Evolutionary conservation across 2,888 invertebrate genomes (phyloP).

Genomic region (Scotopteryx bipunctaria): DNA sequence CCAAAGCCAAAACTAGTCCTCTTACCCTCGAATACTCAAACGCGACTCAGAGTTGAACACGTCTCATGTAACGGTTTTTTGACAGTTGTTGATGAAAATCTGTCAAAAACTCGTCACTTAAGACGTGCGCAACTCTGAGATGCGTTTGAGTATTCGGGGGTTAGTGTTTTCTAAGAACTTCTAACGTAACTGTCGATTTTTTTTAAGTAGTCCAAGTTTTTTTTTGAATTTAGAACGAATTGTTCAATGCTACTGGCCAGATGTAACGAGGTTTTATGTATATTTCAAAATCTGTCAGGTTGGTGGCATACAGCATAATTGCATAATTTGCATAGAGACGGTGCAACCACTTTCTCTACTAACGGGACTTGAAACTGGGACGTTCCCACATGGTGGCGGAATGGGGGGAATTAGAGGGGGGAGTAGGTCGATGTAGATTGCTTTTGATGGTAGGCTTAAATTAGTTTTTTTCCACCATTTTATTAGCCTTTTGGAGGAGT

Average conservation of each 20-base stretch:
- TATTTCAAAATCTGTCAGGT: constrained; percentile 37
- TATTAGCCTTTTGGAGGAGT: too few relatives aligned
- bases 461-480: too few relatives aligned
- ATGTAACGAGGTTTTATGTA: constrained; percentile 15
- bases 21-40: too few relatives aligned
- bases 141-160: too few relatives aligned
- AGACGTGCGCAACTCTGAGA: too few relatives aligned
- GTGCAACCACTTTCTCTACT: constrained; percentile 76
- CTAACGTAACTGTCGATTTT: background rate
- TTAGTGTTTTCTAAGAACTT: too few relatives aligned
- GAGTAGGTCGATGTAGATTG: constrained; percentile 36
- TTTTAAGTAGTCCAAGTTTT: too few relatives aligned
- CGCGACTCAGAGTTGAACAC: too few relatives aligned
- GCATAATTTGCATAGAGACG: constrained; percentile 78
- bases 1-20: too few relatives aligned
- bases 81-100: too few relatives aligned
- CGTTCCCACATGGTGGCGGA: constrained; percentile 36
- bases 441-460: constrained; percentile 15
- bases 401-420: constrained; percentile 26
- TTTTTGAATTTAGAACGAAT: background rate
- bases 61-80: too few relatives aligned
- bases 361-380: constrained; percentile 74
- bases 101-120: too few relatives aligned
- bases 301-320: constrained; percentile 57
- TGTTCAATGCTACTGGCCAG: background rate